phyloP scores from a whole-genome alignment of 2,888 invertebrate genomes.

The Pseudolycoriella hygida region DNA sequence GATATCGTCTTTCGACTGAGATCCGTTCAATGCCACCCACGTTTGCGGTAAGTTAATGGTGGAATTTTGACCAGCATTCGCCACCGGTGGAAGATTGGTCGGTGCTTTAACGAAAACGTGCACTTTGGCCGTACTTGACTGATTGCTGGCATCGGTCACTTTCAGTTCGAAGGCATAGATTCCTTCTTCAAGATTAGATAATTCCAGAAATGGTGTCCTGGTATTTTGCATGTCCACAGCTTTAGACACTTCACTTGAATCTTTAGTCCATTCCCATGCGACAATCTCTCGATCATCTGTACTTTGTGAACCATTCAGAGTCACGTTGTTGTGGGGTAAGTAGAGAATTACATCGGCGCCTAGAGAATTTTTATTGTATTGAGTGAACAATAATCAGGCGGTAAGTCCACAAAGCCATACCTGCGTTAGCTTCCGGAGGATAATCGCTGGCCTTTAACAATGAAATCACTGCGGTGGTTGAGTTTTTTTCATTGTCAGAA shows the following conservation, averaged over 20 bases:
- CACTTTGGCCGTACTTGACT: constrained; percentile 71
- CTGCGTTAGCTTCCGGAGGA: constrained; percentile 88
- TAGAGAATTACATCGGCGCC: constrained; percentile 79
- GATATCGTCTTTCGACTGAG: constrained; percentile 65
- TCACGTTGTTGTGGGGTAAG: constrained; percentile 72
- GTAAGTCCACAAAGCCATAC: constrained; percentile 21
- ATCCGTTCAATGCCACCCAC: constrained; percentile 63
- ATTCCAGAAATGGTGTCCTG: constrained; percentile 68
- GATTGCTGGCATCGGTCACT: constrained; percentile 82
- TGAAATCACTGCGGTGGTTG: constrained; percentile 72
- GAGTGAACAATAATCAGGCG: background rate
- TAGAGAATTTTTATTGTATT: constrained; percentile 18
- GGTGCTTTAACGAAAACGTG: constrained; percentile 87
- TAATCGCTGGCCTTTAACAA: constrained; percentile 85
- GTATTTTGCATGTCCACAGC: constrained; percentile 95
- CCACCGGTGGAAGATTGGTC: constrained; percentile 66
- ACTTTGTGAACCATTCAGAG: constrained; percentile 76
- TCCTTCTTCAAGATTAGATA: constrained; percentile 83
- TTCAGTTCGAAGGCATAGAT: constrained; percentile 86
- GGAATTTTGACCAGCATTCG: constrained; percentile 42
- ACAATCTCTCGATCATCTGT: constrained; percentile 86
- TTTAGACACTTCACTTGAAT: constrained; percentile 68
- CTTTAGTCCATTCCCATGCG: constrained; percentile 93
- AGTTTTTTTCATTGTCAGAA: constrained; percentile 72
- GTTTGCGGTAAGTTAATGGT: constrained; percentile 66